Evolutionary conservation across 2,888 invertebrate genomes (phyloP), one percentile per base, ranked within the genome.

Genomic region (Zelleria hepariella): DNA sequence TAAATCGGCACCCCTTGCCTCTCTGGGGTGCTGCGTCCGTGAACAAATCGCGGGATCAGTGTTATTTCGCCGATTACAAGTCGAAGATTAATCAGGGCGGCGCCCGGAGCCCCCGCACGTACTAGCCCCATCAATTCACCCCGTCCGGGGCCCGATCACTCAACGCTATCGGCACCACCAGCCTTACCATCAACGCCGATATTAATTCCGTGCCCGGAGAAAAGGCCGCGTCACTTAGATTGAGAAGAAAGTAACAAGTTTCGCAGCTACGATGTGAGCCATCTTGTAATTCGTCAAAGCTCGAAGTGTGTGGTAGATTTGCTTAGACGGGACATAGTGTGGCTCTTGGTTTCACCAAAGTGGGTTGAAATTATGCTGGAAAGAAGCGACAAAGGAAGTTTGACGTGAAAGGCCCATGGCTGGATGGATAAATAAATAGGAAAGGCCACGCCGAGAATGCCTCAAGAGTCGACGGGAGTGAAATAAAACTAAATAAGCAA

Each of bases 11-110:
- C 32, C 15, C 32, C 15, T 15, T 42, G 15, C 32, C 32, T 42
- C 5, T 27, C 32, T 20, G 20, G 18, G 26, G 15, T 7, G n/a
- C n/a, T n/a, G n/a, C n/a, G 26, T 27, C 15, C 20, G 52, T 58
- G 55, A 80, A 81, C 84, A 86, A 83, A 81, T 85, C 77, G 81
- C 77, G 66, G 72, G 75, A 76, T 75, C 77, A 77, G 78, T 83
- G 83, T 83, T 80, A 83, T 81, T 79, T 74, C 75, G 75, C 70
- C 83, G 83, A 86, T 86, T 86, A 85, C 85, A 85, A 83, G 82
- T 74, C 74, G 76, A 68, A 81, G 80, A 86, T 86, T 82, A 81
- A 84, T 86, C 86, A 86, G 23, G 54, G 24, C 47, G 23, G 23
- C 75, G 75, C 72, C 73, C 72, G 71, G 69, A 69, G 70, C 73